A percentile compares a stretch with the other conserved stretches of the same genome.
phyloP scores from a whole-genome alignment of 2,797 vertebrate species.

The Aplochiton taeniatus region DNA sequence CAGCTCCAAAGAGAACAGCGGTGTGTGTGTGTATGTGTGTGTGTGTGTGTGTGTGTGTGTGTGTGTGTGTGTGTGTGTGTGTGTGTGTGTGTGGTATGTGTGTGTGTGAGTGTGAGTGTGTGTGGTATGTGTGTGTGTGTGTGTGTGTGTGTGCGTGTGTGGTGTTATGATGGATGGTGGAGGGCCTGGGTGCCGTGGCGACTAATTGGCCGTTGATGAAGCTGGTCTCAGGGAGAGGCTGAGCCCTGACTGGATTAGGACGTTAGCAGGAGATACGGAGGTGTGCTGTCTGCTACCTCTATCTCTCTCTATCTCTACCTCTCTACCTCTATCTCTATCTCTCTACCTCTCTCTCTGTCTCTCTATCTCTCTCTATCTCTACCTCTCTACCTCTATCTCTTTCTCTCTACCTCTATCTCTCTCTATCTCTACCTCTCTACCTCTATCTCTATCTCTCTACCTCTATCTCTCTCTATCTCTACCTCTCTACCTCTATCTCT shows the following conservation, averaged over 20 bases:
- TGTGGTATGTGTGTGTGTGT: conserved; percentile 34
- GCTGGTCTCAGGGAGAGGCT: conserved; percentile 67
- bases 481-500: too few species aligned
- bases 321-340: too few species aligned
- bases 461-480: too few species aligned
- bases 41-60: conserved; percentile 43
- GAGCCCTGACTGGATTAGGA: conserved; percentile 63
- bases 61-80: conserved; percentile 3
- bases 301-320: background rate
- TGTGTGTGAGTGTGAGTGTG: conserved; percentile 28
- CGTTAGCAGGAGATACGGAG: conserved; percentile 70
- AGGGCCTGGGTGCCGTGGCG: conserved; percentile 49
- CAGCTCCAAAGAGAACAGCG: too few species aligned
- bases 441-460: too few species aligned
- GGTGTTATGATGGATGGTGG: conserved; percentile 71
- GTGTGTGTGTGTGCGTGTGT: conserved; percentile 63
- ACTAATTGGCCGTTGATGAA: conserved; percentile 77
- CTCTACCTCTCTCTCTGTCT: too few species aligned
- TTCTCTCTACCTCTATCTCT: too few species aligned
- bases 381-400: too few species aligned
- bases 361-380: too few species aligned
- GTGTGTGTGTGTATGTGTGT: conserved; percentile 50
- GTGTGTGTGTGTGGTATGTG: conserved; percentile 62
- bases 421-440: too few species aligned
- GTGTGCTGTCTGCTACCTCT: conserved; percentile 54